Conservation (phyloP, 2,113 vertebrate genomes). For the Zosterops pallidus region DNA sequence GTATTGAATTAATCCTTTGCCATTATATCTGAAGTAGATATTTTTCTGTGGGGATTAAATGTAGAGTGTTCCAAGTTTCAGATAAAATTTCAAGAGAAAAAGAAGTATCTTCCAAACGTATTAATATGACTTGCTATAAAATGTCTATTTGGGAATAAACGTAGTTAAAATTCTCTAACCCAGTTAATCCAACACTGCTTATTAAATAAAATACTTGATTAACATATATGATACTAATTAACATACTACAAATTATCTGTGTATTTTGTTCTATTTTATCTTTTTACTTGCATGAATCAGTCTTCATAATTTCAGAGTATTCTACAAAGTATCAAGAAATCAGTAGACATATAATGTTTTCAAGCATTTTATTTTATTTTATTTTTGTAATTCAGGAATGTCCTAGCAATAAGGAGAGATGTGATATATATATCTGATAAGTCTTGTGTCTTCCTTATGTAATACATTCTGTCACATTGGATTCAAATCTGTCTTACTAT, state of each 20-base stretch:
- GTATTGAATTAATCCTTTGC: not conserved
- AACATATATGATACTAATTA: not conserved
- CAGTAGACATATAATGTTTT: not conserved
- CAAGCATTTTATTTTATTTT: not conserved
- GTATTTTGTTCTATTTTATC: not conserved
- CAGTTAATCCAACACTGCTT: not conserved
- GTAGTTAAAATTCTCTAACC: not conserved
- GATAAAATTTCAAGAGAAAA: not conserved
- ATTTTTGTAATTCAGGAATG: not conserved
- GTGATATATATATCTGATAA: not conserved
- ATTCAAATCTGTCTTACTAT: slow-evolving; percentile 38
- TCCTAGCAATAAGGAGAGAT: not conserved
- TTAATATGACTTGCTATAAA: not conserved
- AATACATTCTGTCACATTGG: slow-evolving; percentile 26
- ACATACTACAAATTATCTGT: not conserved
- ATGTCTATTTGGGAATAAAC: not conserved
- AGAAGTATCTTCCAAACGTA: not conserved
- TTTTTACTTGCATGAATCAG: not conserved
- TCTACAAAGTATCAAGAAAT: not conserved
- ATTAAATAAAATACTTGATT: not conserved
- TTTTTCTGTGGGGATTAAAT: not conserved
- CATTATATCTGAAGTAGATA: not conserved
- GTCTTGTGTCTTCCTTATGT: slow-evolving; percentile 32
- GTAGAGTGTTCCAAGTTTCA: not conserved
- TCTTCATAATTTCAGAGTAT: not conserved